Conservation (phyloP, 2,797 vertebrate genomes). For the Benthosema pterotum region DNA sequence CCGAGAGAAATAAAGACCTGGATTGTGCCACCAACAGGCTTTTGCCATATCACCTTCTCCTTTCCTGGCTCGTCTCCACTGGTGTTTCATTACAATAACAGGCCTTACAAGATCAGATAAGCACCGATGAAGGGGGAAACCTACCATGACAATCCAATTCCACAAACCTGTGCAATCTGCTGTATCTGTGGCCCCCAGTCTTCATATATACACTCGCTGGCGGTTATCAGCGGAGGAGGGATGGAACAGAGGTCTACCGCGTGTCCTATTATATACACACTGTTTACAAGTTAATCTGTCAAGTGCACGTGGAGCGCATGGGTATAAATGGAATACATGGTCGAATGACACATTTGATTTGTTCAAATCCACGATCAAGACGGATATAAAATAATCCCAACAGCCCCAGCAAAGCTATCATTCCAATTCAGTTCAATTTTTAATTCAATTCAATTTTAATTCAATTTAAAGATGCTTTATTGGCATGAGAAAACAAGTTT, state of each 20-base stretch:
- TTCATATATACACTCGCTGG: constrained; percentile 36
- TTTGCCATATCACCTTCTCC: constrained; percentile 68
- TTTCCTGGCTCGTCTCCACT: constrained; percentile 57
- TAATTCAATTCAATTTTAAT: no score
- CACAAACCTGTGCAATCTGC: constrained; percentile 36
- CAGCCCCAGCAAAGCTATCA: neutral
- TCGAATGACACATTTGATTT: neutral
- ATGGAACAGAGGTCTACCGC: neutral
- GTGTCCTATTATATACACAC: no score
- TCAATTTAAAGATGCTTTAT: no score
- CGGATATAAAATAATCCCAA: neutral
- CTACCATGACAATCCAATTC: constrained; percentile 51
- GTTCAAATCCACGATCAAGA: neutral
- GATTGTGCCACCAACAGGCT: constrained; percentile 66
- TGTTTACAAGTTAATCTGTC: no score
- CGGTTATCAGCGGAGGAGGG: constrained; percentile 16
- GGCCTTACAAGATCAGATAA: constrained; percentile 69
- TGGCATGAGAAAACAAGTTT: no score
- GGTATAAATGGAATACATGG: constrained; percentile 18
- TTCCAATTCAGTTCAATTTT: no score
- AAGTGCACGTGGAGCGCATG: neutral
- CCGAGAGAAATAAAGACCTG: constrained; percentile 60
- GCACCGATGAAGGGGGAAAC: constrained; percentile 48
- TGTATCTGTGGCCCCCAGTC: constrained; percentile 30
- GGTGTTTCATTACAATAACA: constrained; percentile 73